phyloP scores from a whole-genome alignment of 2,888 invertebrate species.

The Epinotia ramella region DNA sequence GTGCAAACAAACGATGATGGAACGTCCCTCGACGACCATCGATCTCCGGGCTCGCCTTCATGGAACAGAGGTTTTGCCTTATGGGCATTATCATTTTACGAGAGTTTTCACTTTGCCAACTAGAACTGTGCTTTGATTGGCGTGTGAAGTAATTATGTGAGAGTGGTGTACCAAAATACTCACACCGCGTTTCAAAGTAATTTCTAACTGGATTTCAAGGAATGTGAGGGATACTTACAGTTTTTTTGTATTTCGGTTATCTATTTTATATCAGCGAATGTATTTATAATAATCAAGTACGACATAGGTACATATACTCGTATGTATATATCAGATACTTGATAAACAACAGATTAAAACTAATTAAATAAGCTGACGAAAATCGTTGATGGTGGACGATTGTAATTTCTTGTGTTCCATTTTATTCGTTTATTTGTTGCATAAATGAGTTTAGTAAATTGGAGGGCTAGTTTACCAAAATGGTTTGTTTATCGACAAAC shows the following conservation, averaged over 20 bases:
- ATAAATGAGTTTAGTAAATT: background rate
- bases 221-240: too few relatives aligned
- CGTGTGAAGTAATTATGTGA: background rate
- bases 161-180: background rate
- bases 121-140: background rate
- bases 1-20: constrained; percentile 71
- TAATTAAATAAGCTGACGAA: too few relatives aligned
- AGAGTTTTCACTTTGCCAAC: constrained; percentile 22
- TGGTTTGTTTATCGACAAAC: constrained; percentile 29
- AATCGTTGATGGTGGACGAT: too few relatives aligned
- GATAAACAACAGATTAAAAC: too few relatives aligned
- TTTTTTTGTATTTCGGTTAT: too few relatives aligned
- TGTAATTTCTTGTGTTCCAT: background rate
- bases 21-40: constrained; percentile 55
- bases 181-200: too few relatives aligned
- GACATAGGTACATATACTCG: too few relatives aligned
- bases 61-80: constrained; percentile 37
- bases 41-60: constrained; percentile 46
- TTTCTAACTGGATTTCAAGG: too few relatives aligned
- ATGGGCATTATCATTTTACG: constrained; percentile 13
- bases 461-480: constrained; percentile 20
- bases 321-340: too few relatives aligned
- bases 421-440: background rate
- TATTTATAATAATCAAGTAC: too few relatives aligned
- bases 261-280: too few relatives aligned